A percentile compares a stretch with the other conserved stretches of the same genome.
phyloP scores from a whole-genome alignment of 2,113 vertebrate genomes.

The Gambusia holbrooki region DNA sequence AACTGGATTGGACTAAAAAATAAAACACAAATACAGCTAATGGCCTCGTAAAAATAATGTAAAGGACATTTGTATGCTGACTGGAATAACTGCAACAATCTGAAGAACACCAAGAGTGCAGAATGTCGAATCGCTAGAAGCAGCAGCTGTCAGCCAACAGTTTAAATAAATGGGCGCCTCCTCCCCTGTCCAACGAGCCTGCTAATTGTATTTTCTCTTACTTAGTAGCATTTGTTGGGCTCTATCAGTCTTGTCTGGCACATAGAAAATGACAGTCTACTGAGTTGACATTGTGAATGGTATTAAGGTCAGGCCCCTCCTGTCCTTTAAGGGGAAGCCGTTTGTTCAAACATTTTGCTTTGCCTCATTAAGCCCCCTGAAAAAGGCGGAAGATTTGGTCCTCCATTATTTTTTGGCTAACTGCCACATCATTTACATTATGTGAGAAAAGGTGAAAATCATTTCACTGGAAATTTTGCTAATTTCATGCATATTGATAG shows the following conservation, averaged over 20 bases:
- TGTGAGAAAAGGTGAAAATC: conserved; percentile 37
- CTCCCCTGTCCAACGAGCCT: conserved; percentile 78
- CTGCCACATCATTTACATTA: conserved; percentile 56
- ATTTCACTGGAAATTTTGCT: not conserved
- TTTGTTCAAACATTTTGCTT: conserved; percentile 73
- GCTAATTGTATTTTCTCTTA: conserved; percentile 83
- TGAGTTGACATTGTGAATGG: conserved; percentile 69
- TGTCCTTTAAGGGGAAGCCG: conserved; percentile 59
- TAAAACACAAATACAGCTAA: no score
- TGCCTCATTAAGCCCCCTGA: conserved; percentile 72
- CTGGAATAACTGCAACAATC: no score
- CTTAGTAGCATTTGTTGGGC: conserved; percentile 77
- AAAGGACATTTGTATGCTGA: no score
- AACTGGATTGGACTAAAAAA: no score
- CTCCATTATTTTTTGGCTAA: conserved; percentile 53
- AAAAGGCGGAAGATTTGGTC: conserved; percentile 47
- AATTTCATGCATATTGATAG: not conserved
- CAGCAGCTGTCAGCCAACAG: conserved; percentile 70
- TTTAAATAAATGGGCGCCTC: conserved; percentile 78
- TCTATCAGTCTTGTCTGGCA: conserved; percentile 79
- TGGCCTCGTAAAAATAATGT: no score
- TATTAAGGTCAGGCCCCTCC: conserved; percentile 60
- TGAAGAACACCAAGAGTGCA: not conserved
- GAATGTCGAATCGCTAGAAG: conserved; percentile 23
- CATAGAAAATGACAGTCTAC: conserved; percentile 79